Conservation (phyloP, 2,797 vertebrate genomes). For the Crocodylus rhombifer region DNA sequence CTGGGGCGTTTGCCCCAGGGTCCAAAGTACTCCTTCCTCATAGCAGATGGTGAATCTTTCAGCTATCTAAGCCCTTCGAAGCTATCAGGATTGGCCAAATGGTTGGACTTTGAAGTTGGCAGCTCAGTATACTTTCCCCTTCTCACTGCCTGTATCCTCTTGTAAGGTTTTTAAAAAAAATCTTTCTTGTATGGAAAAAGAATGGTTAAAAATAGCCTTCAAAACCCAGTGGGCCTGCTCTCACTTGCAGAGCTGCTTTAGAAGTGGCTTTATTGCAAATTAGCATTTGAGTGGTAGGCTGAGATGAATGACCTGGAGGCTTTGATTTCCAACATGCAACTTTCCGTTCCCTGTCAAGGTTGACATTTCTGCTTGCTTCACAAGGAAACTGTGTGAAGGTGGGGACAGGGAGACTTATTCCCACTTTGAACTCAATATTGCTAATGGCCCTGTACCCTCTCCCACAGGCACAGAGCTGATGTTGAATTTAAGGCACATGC, state of each 20-base stretch:
- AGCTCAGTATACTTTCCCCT: background rate
- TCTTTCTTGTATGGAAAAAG: background rate
- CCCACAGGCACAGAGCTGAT: background rate
- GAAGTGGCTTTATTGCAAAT: background rate
- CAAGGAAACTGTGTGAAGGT: background rate
- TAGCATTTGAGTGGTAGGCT: background rate
- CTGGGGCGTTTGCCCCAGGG: background rate
- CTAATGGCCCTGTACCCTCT: background rate
- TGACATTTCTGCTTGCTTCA: background rate
- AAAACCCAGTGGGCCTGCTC: background rate
- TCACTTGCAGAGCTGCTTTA: background rate
- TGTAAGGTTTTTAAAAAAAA: background rate
- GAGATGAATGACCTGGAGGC: background rate
- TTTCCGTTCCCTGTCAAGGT: fast-evolving
- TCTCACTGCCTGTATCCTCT: background rate
- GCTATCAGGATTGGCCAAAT: background rate
- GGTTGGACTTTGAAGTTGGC: background rate
- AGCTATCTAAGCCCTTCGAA: background rate
- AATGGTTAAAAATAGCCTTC: background rate
- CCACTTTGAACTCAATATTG: background rate
- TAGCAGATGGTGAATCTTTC: background rate
- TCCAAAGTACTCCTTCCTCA: background rate
- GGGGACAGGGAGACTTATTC: background rate
- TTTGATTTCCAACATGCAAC: background rate
- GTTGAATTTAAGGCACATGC: no score